Evolutionary conservation across 2,113 vertebrate species (phyloP).

Genomic region (Bostrychus sinensis): DNA sequence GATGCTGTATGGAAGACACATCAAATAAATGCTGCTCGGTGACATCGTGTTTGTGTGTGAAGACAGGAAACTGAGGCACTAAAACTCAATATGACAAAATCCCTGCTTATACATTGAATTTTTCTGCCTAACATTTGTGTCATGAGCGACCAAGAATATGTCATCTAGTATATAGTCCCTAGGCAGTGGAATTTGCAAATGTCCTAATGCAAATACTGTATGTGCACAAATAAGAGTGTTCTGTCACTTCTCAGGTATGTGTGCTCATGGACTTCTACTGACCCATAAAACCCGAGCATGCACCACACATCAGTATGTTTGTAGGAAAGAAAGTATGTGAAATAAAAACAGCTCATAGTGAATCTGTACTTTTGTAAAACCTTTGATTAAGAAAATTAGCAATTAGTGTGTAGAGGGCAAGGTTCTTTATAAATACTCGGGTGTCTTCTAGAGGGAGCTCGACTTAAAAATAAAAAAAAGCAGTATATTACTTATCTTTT

Average conservation of each 20-base stretch:
- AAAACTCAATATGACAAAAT: slow-evolving; percentile 8
- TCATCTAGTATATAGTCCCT: background rate
- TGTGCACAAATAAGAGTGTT: background rate
- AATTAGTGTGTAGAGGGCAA: no score
- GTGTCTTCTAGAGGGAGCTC: no score
- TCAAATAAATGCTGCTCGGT: slow-evolving; percentile 2
- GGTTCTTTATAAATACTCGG: no score
- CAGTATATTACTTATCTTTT: no score
- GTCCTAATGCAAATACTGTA: background rate
- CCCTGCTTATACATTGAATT: slow-evolving; percentile 6
- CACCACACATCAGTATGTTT: background rate
- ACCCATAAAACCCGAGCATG: slow-evolving; percentile 1
- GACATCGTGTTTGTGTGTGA: slow-evolving; percentile 7
- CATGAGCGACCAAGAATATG: background rate
- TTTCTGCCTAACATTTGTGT: background rate
- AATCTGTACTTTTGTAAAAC: no score
- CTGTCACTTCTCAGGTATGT: background rate
- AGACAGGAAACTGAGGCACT: background rate
- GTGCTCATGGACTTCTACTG: background rate
- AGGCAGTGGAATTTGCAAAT: background rate
- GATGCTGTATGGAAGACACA: background rate
- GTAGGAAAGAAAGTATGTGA: no score
- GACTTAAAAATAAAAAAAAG: no score
- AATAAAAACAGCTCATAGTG: no score
- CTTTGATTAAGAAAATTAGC: no score